These are phyloP conservation scores for Drosophila dunni DNA, from an alignment of 1,140 invertebrate genomes.

Conservation along the genomic window DNA sequence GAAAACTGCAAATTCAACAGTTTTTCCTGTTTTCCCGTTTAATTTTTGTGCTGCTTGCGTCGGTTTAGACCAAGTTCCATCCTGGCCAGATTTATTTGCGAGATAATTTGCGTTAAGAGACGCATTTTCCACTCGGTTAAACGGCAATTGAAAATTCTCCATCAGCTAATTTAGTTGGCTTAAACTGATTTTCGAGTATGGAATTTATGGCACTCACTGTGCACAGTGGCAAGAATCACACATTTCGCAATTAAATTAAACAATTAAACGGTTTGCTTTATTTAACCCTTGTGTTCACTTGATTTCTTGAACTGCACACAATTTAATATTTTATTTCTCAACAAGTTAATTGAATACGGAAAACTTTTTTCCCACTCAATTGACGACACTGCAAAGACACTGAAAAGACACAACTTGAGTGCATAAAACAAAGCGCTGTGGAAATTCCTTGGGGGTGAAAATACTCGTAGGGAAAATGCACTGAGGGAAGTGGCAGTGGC, in stretches of 20 bases:
- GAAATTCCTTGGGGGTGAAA: slow-evolving; percentile 1
- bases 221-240: background rate
- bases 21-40: background rate
- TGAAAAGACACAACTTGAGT: background rate
- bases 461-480: slow-evolving; percentile 2
- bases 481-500: background rate
- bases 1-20: background rate
- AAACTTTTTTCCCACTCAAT: slow-evolving; percentile 10
- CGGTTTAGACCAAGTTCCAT: slow-evolving; percentile 8
- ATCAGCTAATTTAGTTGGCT: slow-evolving; percentile 13
- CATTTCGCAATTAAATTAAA: slow-evolving; percentile 43
- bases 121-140: slow-evolving; percentile 25
- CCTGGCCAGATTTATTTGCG: slow-evolving; percentile 18
- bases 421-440: slow-evolving; percentile 2
- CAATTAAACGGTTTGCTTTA: slow-evolving; percentile 46
- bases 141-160: slow-evolving; percentile 25
- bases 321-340: slow-evolving; percentile 27
- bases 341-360: slow-evolving; percentile 35
- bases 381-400: background rate
- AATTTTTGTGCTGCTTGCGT: too few species aligned
- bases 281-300: slow-evolving; percentile 30
- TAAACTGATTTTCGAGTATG: background rate
- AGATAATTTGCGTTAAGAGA: slow-evolving; percentile 30
- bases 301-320: slow-evolving; percentile 34
- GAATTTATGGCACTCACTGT: background rate